Base-by-base conservation (phyloP, 1,140 invertebrate genomes). In the Drosophila pallidifrons region DNA sequence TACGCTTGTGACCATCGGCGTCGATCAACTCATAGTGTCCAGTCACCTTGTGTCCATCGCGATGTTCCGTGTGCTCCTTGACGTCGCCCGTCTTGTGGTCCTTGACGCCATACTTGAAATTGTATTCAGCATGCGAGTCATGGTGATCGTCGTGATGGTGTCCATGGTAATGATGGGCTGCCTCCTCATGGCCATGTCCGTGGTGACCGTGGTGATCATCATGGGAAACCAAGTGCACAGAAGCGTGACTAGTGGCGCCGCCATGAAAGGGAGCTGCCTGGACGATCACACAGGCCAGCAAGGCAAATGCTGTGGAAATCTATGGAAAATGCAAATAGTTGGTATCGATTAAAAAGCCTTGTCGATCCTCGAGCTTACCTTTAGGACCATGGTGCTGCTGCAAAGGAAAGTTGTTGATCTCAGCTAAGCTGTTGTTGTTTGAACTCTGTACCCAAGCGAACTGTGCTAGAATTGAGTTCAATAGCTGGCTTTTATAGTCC, bases 21-120 rank as follows among this genome's bases (percentile, higher is more conserved):
- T 93, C 93, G 61, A 93, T 82, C 74, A 93, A 80, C 79, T 85
- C 82, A 74, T 93, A 93, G 58, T 91, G 79, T 77, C 92, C 92
- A 73, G 91, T 78, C 60, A 93, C 92, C 76, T 85, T 82, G 60
- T 91, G 82, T 65, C 91, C 91, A 20, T 91, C 81, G 51, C 87
- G 71, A 11, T 66, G 54, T 52, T 91, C 90, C 46, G 72, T 83
- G 38, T 88, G 82, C 25, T 71, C 57, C 69, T 91, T 83, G 3
- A 88, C 73, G 71, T 91, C 90, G 51, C 90, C 90, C 1, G 90
- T 91, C 54, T 91, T 92, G 61, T 79, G 70, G 49, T 91, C 91
- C 75, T 91, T 82, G 43, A 91, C 90, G 16, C 87, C 90, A 30
- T 91, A 91, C 3, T 64, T 64, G 72, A 91, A 91, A 13, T 90